Percentiles rank a stretch among this genome's conserved stretches.
phyloP scores from a whole-genome alignment of 2,888 invertebrate species.

The Plemyria rubiginata region DNA sequence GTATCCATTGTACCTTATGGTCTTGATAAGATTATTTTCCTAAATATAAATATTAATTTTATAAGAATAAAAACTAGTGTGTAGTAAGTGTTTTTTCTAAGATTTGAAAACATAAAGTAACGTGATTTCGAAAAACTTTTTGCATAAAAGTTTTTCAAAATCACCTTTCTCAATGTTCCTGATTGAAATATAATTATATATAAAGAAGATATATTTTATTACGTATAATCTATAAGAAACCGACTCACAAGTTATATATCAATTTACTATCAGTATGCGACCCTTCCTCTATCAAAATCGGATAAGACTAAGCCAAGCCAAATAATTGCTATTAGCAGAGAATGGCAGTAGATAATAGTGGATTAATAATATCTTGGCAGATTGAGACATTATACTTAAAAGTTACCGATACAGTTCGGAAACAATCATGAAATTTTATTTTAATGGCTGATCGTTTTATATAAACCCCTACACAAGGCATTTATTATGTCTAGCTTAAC shows the following conservation, averaged over 20 bases:
- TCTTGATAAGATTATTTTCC: no score
- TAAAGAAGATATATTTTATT: background rate
- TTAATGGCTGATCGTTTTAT: background rate
- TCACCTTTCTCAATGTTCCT: no score
- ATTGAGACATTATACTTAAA: slow-evolving; percentile 19
- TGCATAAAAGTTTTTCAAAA: no score
- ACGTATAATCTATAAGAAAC: slow-evolving; percentile 8
- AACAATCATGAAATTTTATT: background rate
- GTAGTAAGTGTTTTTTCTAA: no score
- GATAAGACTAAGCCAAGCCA: slow-evolving; percentile 32
- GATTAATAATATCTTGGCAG: slow-evolving; percentile 25
- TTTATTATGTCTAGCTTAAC: slow-evolving; percentile 21
- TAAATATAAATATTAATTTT: no score
- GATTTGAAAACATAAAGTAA: no score
- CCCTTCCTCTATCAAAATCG: slow-evolving; percentile 31
- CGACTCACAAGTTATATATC: slow-evolving; percentile 15
- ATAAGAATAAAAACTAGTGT: no score
- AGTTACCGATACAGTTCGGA: slow-evolving; percentile 9
- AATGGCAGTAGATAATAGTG: slow-evolving; percentile 32
- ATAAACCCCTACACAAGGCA: background rate
- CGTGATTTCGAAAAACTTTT: no score
- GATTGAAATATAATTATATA: background rate
- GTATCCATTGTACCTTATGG: no score
- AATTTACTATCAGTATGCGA: slow-evolving; percentile 25
- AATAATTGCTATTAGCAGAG: slow-evolving; percentile 36